Conservation (phyloP, 1,140 invertebrate genomes). For the Caenorhabditis briggsae region DNA sequence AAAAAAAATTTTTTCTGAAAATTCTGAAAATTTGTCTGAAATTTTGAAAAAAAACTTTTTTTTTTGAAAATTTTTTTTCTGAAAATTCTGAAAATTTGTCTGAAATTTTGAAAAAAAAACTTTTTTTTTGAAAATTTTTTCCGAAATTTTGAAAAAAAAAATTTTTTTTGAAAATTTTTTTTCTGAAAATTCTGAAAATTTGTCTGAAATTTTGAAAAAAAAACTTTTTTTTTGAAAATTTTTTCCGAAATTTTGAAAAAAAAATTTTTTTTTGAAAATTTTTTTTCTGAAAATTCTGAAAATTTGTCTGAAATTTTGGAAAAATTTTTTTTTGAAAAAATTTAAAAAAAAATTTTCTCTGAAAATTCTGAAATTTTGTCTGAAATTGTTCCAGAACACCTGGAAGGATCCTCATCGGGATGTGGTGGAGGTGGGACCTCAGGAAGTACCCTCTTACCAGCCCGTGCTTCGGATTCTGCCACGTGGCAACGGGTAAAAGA, state of each 20-base stretch:
- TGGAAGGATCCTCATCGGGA: conserved; percentile 27
- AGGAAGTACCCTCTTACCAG: conserved; percentile 11
- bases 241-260: too few species aligned
- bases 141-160: too few species aligned
- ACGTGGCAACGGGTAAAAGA: conserved; percentile 32
- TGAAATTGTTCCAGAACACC: conserved; percentile 13
- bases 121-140: background rate
- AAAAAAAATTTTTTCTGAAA: too few species aligned
- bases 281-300: too few species aligned
- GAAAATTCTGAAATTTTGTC: background rate
- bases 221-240: background rate
- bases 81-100: background rate
- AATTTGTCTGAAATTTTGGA: background rate
- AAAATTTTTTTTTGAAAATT: too few species aligned
- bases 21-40: background rate
- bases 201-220: too few species aligned
- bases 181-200: background rate
- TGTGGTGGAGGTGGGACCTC: conserved; percentile 5
- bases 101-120: background rate
- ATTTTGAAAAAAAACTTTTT: background rate
- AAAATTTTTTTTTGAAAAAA: background rate
- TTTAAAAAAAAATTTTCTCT: too few species aligned
- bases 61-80: background rate
- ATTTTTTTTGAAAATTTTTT: too few species aligned
- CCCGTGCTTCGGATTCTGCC: background rate